Evolutionary conservation across 2,888 invertebrate species (phyloP).

Genomic region (Nomada fabriciana): DNA sequence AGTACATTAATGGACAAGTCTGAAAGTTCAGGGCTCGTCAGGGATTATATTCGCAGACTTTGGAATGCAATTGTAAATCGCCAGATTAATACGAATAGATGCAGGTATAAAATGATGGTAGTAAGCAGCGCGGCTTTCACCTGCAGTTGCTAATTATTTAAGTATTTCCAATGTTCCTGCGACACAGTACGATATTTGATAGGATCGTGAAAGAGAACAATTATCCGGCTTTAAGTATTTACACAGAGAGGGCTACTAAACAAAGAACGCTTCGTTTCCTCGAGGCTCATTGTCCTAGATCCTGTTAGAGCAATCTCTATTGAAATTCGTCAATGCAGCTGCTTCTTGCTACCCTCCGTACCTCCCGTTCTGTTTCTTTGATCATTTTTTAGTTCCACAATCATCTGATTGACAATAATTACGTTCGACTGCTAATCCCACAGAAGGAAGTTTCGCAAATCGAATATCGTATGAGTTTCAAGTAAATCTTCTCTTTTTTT

Average conservation of each 20-base stretch:
- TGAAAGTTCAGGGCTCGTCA: too few relatives aligned
- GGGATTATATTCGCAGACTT: too few relatives aligned
- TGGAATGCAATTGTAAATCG: background rate
- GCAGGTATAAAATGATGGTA: background rate
- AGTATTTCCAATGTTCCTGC: background rate
- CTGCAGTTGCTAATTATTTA: background rate
- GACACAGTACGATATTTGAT: background rate
- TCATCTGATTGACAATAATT: background rate
- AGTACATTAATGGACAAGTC: too few relatives aligned
- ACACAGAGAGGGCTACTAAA: constrained; percentile 10
- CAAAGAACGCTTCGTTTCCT: constrained; percentile 26
- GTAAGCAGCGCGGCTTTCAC: background rate
- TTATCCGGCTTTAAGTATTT: constrained; percentile 28
- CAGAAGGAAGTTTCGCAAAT: background rate
- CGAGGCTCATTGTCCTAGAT: constrained; percentile 34
- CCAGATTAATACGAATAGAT: background rate
- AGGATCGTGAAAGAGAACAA: constrained; percentile 16
- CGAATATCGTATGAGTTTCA: background rate
- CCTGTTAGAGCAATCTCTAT: constrained; percentile 32
- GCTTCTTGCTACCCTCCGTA: background rate
- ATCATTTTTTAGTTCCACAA: background rate
- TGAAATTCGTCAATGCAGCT: constrained; percentile 33
- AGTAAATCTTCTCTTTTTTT: background rate
- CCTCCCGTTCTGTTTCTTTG: background rate
- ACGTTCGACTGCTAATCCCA: background rate